phyloP scores from a whole-genome alignment of 2,888 invertebrate genomes.

The Tortricodes alternella region DNA sequence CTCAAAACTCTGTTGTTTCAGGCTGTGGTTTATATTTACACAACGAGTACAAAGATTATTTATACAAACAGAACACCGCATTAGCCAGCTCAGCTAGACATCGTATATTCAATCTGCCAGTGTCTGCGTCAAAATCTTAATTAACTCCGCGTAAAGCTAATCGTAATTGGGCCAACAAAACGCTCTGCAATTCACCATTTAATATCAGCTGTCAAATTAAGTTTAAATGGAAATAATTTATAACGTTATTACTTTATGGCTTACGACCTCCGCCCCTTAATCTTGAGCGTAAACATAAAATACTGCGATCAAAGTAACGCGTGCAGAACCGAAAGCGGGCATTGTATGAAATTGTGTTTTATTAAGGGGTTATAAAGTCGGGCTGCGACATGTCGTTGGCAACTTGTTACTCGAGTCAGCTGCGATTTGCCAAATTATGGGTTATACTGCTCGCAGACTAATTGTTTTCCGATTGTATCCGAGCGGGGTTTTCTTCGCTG shows the following conservation, averaged over 20 bases:
- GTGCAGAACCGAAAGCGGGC: constrained; percentile 59
- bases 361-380: constrained; percentile 79
- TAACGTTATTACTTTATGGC: constrained; percentile 72
- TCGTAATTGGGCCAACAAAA: constrained; percentile 18
- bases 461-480: constrained; percentile 71
- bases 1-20: not conserved
- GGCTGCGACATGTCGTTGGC: constrained; percentile 70
- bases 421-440: constrained; percentile 58
- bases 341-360: constrained; percentile 79
- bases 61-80: not conserved
- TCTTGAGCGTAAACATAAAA: constrained; percentile 74
- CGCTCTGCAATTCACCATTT: constrained; percentile 44
- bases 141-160: constrained; percentile 10
- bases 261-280: constrained; percentile 70
- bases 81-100: constrained; percentile 1
- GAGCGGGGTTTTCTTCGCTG: constrained; percentile 21
- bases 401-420: constrained; percentile 68
- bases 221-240: constrained; percentile 80
- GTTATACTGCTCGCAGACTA: constrained; percentile 64
- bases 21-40: not conserved
- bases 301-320: constrained; percentile 63
- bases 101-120: constrained; percentile 25
- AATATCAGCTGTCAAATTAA: constrained; percentile 78
- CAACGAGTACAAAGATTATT: not conserved
- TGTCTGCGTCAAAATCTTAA: constrained; percentile 18